These are phyloP conservation scores for Ylistrum balloti DNA, from an alignment of 1,140 invertebrate species.

Conservation along the genomic window DNA sequence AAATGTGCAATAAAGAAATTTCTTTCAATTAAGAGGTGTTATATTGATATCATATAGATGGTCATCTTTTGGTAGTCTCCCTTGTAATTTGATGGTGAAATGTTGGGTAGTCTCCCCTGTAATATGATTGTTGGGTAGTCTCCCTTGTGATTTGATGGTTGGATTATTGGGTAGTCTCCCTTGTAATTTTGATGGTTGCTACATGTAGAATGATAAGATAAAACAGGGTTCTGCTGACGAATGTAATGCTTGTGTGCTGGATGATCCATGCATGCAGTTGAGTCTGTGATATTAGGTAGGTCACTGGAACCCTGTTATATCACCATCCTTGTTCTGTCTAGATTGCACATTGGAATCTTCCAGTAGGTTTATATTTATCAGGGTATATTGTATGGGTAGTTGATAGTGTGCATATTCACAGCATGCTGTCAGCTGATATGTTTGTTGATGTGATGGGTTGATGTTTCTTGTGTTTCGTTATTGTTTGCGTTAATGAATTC, in stretches of 20 bases:
- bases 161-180: neutral
- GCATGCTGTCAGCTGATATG: neutral
- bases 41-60: too few relatives aligned
- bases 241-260: constrained; percentile 9
- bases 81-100: neutral
- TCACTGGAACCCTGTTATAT: neutral
- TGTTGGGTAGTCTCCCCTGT: neutral
- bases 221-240: neutral
- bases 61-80: too few relatives aligned
- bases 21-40: neutral
- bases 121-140: neutral
- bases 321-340: neutral
- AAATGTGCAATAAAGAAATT: neutral
- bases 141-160: neutral
- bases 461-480: neutral
- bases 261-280: neutral
- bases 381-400: neutral
- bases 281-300: constrained; percentile 5
- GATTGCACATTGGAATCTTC: neutral
- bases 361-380: neutral
- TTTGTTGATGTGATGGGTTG: neutral
- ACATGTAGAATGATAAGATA: too few relatives aligned
- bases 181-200: neutral
- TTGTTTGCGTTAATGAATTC: neutral
- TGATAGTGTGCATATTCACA: neutral